Evolutionary conservation across 2,888 invertebrate species (phyloP), one percentile per base, ranked within the genome.

Genomic region (Pyrgus malvae): DNA sequence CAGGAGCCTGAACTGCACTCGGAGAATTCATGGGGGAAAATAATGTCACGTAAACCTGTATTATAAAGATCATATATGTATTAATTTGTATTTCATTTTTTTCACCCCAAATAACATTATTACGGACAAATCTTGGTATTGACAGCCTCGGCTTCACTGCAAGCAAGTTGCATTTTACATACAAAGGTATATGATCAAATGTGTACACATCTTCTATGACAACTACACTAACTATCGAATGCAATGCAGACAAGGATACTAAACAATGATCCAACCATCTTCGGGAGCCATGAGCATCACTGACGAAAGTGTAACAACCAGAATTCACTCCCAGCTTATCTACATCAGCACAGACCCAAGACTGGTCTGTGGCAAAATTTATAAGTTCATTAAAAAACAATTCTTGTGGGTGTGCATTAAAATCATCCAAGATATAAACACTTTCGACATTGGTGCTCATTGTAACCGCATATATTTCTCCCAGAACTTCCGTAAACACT

Each of bases 181-280:
- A 11, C 7, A 48, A 2, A n/a, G 54, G 54, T 11, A 54, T 33
- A n/a, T 54, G 48, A 9, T 54, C 54, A 0, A 48, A 54, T 33
- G 27, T 21, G 2, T 5, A 12, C 2, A 41, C 41, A 11, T 55
- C 54, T 11, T 27, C 19, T 23, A 21, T 25, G 3, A 55, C 23
- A n/a, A 17, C 31, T 2, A 37, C 17, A 11, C 16, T 35, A 14
- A 8, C 27, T 19, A 54, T n/a, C 7, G 27, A 7, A 2, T 16
- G 7, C 14, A 19, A n/a, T 6, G 38, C 55, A 0, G 49, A 8
- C n/a, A 37, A n/a, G 23, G 57, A 50, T 17, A 37, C 27, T 8
- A 55, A 6, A 46, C 37, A 48, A 19, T 59, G 59, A 23, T 59
- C 57, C 45, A n/a, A n/a, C n/a, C n/a, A n/a, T n/a, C n/a, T n/a